Evolutionary conservation across 2,113 vertebrate species (phyloP).

Genomic region (Sus scrofa): T2T-Sscrofa CM000816.6:9916001-9916500

Average conservation of each 20-base stretch:
- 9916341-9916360: not conserved
- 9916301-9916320: constrained; percentile 61
- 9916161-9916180: not conserved
- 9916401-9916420: not conserved
- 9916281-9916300: not conserved
- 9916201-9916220: not conserved
- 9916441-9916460: not conserved
- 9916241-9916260: not conserved
- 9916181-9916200: not conserved
- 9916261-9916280: not conserved
- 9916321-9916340: constrained; percentile 29
- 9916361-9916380: not conserved
- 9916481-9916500: not conserved
- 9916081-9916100: not conserved
- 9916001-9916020: not conserved
- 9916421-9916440: not conserved
- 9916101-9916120: not conserved
- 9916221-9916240: not conserved
- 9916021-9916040: not conserved
- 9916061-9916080: not conserved
- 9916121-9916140: not conserved
- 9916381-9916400: not conserved
- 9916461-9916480: not conserved
- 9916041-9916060: not conserved
- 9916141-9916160: not conserved